These are phyloP conservation scores for Tenthredo livida DNA, from an alignment of 2,888 invertebrate species.

Conservation along the genomic window DNA sequence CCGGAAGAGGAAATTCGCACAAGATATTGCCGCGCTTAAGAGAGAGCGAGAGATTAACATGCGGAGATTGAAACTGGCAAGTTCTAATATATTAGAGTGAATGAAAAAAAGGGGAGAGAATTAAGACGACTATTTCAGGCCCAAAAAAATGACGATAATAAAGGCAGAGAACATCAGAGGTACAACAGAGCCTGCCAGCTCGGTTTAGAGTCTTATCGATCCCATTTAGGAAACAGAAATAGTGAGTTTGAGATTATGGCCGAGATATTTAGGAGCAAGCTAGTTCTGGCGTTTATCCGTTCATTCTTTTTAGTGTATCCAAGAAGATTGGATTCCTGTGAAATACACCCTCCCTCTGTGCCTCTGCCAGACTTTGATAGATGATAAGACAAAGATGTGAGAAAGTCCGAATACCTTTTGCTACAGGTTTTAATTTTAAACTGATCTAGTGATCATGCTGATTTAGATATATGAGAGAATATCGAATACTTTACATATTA, in stretches of 20 bases:
- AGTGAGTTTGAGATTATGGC: conserved; percentile 63
- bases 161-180: conserved; percentile 59
- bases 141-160: conserved; percentile 56
- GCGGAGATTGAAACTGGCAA: conserved; percentile 28
- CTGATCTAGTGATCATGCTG: conserved; percentile 22
- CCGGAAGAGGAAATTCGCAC: conserved; percentile 2
- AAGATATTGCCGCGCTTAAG: conserved; percentile 6
- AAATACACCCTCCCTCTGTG: conserved; percentile 64
- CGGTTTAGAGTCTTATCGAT: conserved; percentile 67
- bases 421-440: conserved; percentile 10
- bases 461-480: conserved; percentile 22
- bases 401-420: not conserved
- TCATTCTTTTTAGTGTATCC: conserved; percentile 58
- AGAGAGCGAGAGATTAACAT: not conserved
- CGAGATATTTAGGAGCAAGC: too few relatives aligned
- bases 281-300: too few relatives aligned
- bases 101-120: not conserved
- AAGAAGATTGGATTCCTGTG: conserved; percentile 57
- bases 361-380: conserved; percentile 69
- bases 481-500: conserved; percentile 54
- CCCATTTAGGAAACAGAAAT: conserved; percentile 62
- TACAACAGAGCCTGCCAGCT: conserved; percentile 61
- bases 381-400: conserved; percentile 54
- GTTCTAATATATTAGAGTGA: not conserved
- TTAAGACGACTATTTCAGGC: conserved; percentile 48